A percentile compares a stretch with the other conserved stretches of the same genome.
phyloP scores from a whole-genome alignment of 2,113 vertebrate genomes.

The Paradoxurus hermaphroditus region DNA sequence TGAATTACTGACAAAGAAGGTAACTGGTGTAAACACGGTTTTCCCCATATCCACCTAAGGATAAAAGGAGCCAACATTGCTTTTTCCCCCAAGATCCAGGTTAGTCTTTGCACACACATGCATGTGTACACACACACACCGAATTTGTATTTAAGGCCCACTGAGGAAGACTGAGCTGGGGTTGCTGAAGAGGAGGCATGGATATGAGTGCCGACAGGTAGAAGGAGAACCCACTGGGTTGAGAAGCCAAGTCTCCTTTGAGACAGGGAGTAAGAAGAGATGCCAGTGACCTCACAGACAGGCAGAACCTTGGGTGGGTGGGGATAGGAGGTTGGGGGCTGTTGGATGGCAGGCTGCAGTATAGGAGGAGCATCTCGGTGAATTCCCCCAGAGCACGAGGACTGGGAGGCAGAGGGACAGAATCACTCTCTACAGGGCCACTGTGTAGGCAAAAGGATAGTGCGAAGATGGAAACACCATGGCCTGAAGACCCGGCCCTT shows the following conservation, averaged over 20 bases:
- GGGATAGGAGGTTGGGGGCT: fast-evolving
- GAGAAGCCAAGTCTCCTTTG: not conserved
- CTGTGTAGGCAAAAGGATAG: not conserved
- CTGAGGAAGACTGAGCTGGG: not conserved
- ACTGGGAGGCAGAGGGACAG: not conserved
- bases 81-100: not conserved
- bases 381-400: not conserved
- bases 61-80: not conserved
- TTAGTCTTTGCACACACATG: not conserved
- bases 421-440: not conserved
- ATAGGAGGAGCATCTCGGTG: not conserved
- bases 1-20: not conserved
- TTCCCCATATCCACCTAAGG: not conserved
- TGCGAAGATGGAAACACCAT: not conserved
- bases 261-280: not conserved
- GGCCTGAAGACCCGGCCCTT: not conserved
- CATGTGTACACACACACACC: not conserved
- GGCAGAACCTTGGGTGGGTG: not conserved
- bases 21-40: not conserved
- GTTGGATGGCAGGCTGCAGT: not conserved
- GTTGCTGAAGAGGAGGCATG: not conserved
- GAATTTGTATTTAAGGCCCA: not conserved
- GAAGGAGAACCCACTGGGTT: not conserved
- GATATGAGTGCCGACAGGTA: not conserved
- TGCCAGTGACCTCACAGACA: not conserved